Conservation (phyloP, 2,888 invertebrate species). For the Aquatica leii region DNA sequence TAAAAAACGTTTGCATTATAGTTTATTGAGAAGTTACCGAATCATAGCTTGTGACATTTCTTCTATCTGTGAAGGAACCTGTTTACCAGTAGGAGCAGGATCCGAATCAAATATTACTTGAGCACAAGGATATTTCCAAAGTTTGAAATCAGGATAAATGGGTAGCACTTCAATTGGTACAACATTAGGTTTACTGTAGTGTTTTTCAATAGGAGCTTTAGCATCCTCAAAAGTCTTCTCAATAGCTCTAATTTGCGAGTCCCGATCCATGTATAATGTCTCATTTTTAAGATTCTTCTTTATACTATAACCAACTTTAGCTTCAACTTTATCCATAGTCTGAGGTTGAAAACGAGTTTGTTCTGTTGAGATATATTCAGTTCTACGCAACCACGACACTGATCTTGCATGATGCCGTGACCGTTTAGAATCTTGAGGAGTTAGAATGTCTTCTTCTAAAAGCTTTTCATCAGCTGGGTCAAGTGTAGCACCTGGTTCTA, state of each 20-base stretch:
- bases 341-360: constrained; percentile 97
- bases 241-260: constrained; percentile 96
- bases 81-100: constrained; percentile 90
- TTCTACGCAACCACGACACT: constrained; percentile 97
- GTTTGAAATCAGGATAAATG: constrained; percentile 93
- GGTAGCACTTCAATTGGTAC: constrained; percentile 87
- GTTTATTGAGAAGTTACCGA: constrained; percentile 65
- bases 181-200: constrained; percentile 97
- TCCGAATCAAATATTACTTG: constrained; percentile 99
- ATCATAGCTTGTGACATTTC: constrained; percentile 99
- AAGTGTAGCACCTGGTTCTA: constrained; percentile 75
- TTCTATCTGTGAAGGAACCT: constrained; percentile 88
- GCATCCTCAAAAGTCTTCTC: constrained; percentile 96
- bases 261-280: constrained; percentile 94
- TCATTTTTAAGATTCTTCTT: constrained; percentile 91
- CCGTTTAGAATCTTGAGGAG: constrained; percentile 86
- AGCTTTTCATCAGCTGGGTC: constrained; percentile 95
- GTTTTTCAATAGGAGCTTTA: constrained; percentile 83
- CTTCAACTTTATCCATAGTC: constrained; percentile 97
- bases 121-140: constrained; percentile 98
- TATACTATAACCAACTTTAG: constrained; percentile 98
- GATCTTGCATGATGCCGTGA: constrained; percentile 95
- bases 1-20: constrained; percentile 25
- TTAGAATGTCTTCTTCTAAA: constrained; percentile 92
- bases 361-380: constrained; percentile 99